Evolutionary conservation across 2,888 invertebrate genomes (phyloP), one percentile per base, ranked within the genome.

Genomic region (Andrena fulva): DNA sequence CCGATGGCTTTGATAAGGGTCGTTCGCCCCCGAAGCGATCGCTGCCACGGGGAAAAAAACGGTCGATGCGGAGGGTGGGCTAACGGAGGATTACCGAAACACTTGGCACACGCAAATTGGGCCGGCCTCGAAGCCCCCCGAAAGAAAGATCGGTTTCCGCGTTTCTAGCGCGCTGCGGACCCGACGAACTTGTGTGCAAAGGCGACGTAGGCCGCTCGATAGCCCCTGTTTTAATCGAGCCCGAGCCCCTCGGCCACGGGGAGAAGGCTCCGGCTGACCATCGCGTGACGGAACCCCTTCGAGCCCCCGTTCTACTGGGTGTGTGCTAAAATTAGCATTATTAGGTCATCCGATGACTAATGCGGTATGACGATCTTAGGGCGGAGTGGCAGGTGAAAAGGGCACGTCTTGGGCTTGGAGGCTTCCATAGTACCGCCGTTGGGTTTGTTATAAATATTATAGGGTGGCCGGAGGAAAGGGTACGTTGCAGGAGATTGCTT

Each of bases 211-310:
- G 50, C 63, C 83, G 85, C 68, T 85, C 87, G 79, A 87, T 87
- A 84, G 72, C 56, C 60, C 62, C 67, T 24, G 74, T 80, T 87
- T 86, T 85, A 86, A 80, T 82, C 79, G 76, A 63, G 79, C 60
- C 64, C 70, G 69, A 59, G 63, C 63, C 71, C 78, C 60, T 48
- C 52, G 63, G 60, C n/a, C 70, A 29, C 8, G 33, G n/a, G 16
- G 60, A 52, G 59, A 69, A 77, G 35, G 31, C 70, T 20, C 64
- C 35, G 78, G 75, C 84, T 85, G 88, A 80, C 84, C 85, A 87
- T 87, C 81, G 88, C 87, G 84, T 87, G 88, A 87, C 86, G 48
- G 24, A 68, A 77, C 75, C 77, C 77, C 70, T 80, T 80, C 59
- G 64, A 31, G 42, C 48, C 1, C 2, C 52, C 6, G 52, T 16